phyloP scores from a whole-genome alignment of 2,888 invertebrate species.

The Serrognathus titanus region DNA sequence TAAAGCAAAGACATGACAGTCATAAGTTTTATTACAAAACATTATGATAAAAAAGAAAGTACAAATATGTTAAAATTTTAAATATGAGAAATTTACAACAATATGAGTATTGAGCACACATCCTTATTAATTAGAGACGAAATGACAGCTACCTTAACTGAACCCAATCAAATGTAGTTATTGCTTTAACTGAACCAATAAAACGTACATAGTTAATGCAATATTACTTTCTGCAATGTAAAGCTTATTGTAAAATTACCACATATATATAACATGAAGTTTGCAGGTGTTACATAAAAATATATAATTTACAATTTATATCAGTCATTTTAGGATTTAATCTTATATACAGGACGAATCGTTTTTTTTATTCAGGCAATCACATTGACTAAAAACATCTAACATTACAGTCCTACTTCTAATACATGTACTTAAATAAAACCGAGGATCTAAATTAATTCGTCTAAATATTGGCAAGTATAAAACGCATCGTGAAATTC shows the following conservation, averaged over 20 bases:
- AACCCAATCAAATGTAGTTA: too few species aligned
- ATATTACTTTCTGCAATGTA: not conserved
- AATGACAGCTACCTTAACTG: not conserved
- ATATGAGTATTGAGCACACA: conserved; percentile 14
- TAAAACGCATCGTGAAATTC: not conserved
- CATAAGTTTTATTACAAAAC: conserved; percentile 14
- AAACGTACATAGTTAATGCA: too few species aligned
- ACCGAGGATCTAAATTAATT: too few species aligned
- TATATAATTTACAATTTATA: conserved; percentile 18
- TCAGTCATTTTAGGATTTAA: conserved; percentile 17
- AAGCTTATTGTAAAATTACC: not conserved
- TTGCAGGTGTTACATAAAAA: conserved; percentile 12
- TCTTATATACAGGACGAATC: conserved; percentile 23
- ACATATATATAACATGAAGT: conserved; percentile 3
- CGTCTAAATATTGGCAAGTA: not conserved
- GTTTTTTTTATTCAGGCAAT: conserved; percentile 18
- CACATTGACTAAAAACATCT: conserved; percentile 12
- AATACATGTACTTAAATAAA: too few species aligned
- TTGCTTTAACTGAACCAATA: too few species aligned
- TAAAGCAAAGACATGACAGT: not conserved
- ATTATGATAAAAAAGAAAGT: conserved; percentile 11
- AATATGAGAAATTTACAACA: conserved; percentile 11
- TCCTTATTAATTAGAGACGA: conserved; percentile 5
- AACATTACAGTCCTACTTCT: too few species aligned
- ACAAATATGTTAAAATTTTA: conserved; percentile 4